Evolutionary conservation across 2,888 invertebrate species (phyloP).

Genomic region (Cybosia mesomella): DNA sequence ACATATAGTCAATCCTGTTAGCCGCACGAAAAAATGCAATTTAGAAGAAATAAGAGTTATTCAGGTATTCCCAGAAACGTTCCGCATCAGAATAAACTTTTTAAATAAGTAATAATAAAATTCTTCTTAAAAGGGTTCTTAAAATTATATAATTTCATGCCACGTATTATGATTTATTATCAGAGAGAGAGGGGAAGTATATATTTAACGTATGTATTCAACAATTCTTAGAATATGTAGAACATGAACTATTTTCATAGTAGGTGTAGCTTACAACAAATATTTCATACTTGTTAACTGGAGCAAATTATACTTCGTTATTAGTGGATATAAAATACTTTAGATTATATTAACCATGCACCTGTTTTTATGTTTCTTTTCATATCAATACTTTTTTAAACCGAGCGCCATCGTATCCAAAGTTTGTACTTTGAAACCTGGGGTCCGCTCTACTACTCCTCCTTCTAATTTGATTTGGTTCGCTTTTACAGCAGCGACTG

Average conservation of each 20-base stretch:
- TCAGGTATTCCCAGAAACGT: conserved; percentile 35
- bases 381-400: too few species aligned
- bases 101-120: conserved; percentile 42
- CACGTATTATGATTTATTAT: conserved; percentile 59
- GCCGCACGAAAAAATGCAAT: conserved; percentile 17
- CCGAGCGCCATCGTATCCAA: too few species aligned
- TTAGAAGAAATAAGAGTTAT: conserved; percentile 1
- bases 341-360: too few species aligned
- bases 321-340: too few species aligned
- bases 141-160: conserved; percentile 42
- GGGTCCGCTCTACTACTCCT: too few species aligned
- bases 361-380: too few species aligned
- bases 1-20: conserved; percentile 10
- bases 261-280: too few species aligned
- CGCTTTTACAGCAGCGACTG: too few species aligned
- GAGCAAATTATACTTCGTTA: too few species aligned
- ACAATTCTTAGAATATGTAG: conserved; percentile 54
- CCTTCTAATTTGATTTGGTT: too few species aligned
- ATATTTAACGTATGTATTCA: conserved; percentile 47
- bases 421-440: too few species aligned
- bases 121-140: conserved; percentile 38
- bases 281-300: too few species aligned
- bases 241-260: conserved; percentile 10
- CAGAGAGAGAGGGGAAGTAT: conserved; percentile 43
- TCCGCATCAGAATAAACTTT: conserved; percentile 23